Conservation (phyloP, 1,140 invertebrate genomes). For the Bombus pascuorum region DNA sequence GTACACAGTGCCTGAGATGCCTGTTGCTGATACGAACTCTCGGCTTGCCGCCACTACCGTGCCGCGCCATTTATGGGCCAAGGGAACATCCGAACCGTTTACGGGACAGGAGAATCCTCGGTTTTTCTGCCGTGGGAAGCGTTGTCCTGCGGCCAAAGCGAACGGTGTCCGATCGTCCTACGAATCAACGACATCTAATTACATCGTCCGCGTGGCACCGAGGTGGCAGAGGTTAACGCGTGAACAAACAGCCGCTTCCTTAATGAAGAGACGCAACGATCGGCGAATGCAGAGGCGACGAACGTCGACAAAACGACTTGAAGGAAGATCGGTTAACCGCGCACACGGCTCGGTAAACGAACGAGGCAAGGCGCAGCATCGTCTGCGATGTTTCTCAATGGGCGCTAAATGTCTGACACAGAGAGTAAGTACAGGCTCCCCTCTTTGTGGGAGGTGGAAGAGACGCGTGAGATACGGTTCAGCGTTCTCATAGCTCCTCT, state of each 20-base stretch:
- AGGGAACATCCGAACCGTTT: slow-evolving; percentile 77
- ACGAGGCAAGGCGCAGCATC: slow-evolving; percentile 55
- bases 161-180: neutral
- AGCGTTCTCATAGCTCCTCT: slow-evolving; percentile 59
- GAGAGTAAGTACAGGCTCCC: slow-evolving; percentile 13
- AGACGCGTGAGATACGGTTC: slow-evolving; percentile 63
- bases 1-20: slow-evolving; percentile 74
- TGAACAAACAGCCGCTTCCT: neutral
- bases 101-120: slow-evolving; percentile 65
- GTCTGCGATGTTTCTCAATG: slow-evolving; percentile 66
- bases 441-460: slow-evolving; percentile 46
- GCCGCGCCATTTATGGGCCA: slow-evolving; percentile 77
- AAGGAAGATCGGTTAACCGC: slow-evolving; percentile 44
- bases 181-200: slow-evolving; percentile 11
- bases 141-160: neutral
- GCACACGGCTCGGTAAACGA: slow-evolving; percentile 34
- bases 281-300: neutral
- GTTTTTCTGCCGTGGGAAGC: slow-evolving; percentile 54
- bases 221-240: neutral
- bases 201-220: too few relatives aligned
- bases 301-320: slow-evolving; percentile 18
- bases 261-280: slow-evolving; percentile 3
- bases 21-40: slow-evolving; percentile 75
- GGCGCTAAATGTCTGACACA: slow-evolving; percentile 59
- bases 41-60: slow-evolving; percentile 59